These are phyloP conservation scores for Caenorhabditis zanzibari DNA, from an alignment of 2,888 invertebrate species.

Conservation along the genomic window DNA sequence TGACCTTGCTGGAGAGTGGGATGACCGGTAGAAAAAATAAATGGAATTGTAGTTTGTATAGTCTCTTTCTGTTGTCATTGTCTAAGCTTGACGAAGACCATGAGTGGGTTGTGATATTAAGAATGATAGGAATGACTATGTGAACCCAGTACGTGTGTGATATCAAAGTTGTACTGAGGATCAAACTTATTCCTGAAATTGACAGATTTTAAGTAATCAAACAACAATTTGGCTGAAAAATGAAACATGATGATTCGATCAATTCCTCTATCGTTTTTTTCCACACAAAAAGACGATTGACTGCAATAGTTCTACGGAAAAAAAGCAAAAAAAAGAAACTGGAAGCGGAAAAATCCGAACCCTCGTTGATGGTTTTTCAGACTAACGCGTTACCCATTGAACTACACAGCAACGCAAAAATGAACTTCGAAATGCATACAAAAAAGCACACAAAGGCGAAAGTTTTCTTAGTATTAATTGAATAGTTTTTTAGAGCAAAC, in stretches of 20 bases:
- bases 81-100: constrained; percentile 39
- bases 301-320: no score
- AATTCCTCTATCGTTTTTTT: no score
- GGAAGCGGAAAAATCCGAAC: not conserved
- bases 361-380: not conserved
- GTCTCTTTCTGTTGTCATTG: constrained; percentile 44
- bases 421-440: not conserved
- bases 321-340: no score
- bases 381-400: not conserved
- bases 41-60: constrained; percentile 57
- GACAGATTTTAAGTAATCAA: not conserved
- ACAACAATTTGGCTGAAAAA: not conserved
- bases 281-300: no score
- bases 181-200: not conserved
- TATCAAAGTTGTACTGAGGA: not conserved
- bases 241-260: not conserved
- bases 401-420: not conserved
- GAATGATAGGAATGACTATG: constrained; percentile 53
- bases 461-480: no score
- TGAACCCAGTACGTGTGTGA: constrained; percentile 26
- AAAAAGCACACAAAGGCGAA: no score
- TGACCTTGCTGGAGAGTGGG: constrained; percentile 47
- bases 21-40: constrained; percentile 50
- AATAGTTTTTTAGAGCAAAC: no score
- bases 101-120: constrained; percentile 52